phyloP scores from a whole-genome alignment of 2,113 vertebrate species.

The Agapornis roseicollis region DNA sequence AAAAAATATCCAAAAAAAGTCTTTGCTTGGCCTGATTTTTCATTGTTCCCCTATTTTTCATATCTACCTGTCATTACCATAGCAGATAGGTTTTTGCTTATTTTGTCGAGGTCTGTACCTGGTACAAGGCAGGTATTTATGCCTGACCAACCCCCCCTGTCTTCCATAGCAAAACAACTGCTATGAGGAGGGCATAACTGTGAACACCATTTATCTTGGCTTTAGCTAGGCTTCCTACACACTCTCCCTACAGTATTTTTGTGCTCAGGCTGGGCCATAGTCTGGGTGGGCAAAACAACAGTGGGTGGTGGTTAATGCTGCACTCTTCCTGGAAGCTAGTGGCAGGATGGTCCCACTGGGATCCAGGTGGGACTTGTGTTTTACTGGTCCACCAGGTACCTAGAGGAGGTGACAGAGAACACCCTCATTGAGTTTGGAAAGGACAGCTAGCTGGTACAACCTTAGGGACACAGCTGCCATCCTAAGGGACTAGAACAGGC shows the following conservation, averaged over 20 bases:
- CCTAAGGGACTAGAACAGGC: not conserved
- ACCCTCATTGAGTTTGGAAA: not conserved
- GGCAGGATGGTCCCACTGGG: not conserved
- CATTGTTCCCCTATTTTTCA: not conserved
- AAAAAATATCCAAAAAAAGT: not conserved
- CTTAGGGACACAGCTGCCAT: not conserved
- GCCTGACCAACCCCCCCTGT: not conserved
- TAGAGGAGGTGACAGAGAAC: not conserved
- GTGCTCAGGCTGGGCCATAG: not conserved
- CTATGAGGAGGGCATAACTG: not conserved
- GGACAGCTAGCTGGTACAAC: not conserved
- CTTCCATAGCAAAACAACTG: not conserved
- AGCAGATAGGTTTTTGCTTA: not conserved
- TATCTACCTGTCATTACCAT: not conserved
- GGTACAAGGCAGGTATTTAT: not conserved
- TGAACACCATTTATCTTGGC: not conserved
- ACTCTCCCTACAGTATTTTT: not conserved
- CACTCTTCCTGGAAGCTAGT: not conserved
- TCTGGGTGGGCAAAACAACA: fast-evolving
- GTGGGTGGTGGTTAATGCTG: not conserved
- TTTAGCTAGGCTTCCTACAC: not conserved
- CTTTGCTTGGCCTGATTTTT: not conserved
- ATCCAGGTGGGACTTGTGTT: not conserved
- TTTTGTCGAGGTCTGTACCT: not conserved
- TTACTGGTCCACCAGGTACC: not conserved